These are phyloP conservation scores for Agrenia bidenticulata DNA, from an alignment of 2,888 invertebrate species.

Conservation along the genomic window DNA sequence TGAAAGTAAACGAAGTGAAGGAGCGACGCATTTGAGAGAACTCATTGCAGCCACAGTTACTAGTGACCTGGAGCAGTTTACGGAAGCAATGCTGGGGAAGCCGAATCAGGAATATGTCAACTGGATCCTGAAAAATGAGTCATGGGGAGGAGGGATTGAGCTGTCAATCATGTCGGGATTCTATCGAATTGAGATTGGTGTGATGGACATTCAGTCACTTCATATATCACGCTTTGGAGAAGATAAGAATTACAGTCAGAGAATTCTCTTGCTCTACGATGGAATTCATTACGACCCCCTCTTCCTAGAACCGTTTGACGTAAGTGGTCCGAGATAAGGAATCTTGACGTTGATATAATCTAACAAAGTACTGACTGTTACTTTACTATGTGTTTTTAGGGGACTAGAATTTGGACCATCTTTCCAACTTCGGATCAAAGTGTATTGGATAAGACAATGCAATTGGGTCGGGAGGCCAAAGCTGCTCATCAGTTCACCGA, in stretches of 20 bases:
- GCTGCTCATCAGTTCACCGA: slow-evolving; percentile 88
- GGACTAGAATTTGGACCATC: slow-evolving; percentile 72
- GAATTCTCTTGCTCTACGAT: slow-evolving; percentile 88
- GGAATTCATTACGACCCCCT: slow-evolving; percentile 96
- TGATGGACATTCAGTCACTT: slow-evolving; percentile 86
- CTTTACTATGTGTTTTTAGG: slow-evolving; percentile 58
- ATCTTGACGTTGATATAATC: neutral
- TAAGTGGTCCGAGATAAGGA: slow-evolving; percentile 59
- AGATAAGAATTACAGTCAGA: slow-evolving; percentile 77
- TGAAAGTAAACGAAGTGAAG: too few relatives aligned
- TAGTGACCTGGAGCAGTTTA: slow-evolving; percentile 74
- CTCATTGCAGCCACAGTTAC: slow-evolving; percentile 82
- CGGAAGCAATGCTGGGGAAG: slow-evolving; percentile 81
- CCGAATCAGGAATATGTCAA: slow-evolving; percentile 80
- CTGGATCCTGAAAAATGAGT: slow-evolving; percentile 85
- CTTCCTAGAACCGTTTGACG: slow-evolving; percentile 77
- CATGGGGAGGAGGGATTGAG: slow-evolving; percentile 95
- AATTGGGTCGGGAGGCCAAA: slow-evolving; percentile 83
- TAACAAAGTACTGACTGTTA: too few relatives aligned
- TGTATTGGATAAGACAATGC: slow-evolving; percentile 76
- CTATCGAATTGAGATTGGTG: slow-evolving; percentile 88
- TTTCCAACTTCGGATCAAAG: slow-evolving; percentile 74
- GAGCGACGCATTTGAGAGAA: slow-evolving; percentile 67
- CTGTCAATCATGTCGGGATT: slow-evolving; percentile 79
- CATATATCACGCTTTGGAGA: slow-evolving; percentile 92